These are phyloP conservation scores for Axea sp. DNA, from an alignment of 2,888 invertebrate species.

Conservation along the genomic window DNA sequence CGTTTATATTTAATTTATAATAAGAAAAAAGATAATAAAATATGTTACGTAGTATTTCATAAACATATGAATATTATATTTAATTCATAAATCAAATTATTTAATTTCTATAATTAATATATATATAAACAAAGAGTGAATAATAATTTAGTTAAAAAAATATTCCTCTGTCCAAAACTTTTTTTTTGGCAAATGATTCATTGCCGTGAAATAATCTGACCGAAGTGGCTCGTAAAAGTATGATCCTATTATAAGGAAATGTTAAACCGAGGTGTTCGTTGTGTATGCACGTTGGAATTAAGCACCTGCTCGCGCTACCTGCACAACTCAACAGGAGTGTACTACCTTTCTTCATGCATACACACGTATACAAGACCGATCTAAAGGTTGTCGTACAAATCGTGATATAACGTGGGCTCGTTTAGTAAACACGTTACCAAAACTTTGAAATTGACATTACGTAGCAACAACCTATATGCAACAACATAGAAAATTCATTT, in stretches of 20 bases:
- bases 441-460: conserved; percentile 33
- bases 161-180: conserved; percentile 5
- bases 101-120: no score
- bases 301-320: conserved; percentile 59
- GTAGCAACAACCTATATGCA: conserved; percentile 3
- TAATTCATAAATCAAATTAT: no score
- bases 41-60: no score
- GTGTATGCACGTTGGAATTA: conserved; percentile 51
- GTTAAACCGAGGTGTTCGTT: conserved; percentile 35
- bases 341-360: conserved; percentile 29
- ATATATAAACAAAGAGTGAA: no score
- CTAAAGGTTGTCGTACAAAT: conserved; percentile 54
- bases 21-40: no score
- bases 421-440: conserved; percentile 53
- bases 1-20: no score
- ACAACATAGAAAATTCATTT: conserved; percentile 5
- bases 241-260: conserved; percentile 69
- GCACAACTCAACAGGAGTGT: conserved; percentile 39
- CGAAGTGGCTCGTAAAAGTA: conserved; percentile 70
- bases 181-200: conserved; percentile 50
- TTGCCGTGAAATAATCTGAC: conserved; percentile 71
- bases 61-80: no score
- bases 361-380: conserved; percentile 32
- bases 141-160: no score
- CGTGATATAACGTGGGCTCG: conserved; percentile 49